A percentile compares a stretch with the other conserved stretches of the same genome.
Conservation (phyloP, 2,888 invertebrate genomes). For the Oxystoma pomonae region DNA sequence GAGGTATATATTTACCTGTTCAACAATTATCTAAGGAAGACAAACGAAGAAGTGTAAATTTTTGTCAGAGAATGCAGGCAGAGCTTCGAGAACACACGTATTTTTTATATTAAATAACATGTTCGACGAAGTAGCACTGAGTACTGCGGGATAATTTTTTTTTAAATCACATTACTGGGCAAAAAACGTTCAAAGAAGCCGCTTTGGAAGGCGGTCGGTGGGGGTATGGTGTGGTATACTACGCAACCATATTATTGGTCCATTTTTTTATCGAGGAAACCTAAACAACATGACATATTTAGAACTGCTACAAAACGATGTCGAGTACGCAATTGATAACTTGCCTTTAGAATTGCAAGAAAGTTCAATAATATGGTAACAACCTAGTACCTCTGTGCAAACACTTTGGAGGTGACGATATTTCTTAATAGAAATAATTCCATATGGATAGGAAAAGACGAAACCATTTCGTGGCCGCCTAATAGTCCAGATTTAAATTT, state of each 20-base stretch:
- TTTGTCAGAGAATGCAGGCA: too few species aligned
- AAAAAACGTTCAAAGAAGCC: neutral
- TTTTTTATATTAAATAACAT: too few species aligned
- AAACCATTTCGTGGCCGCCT: neutral
- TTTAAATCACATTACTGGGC: neutral
- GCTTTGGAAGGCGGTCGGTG: neutral
- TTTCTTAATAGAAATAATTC: neutral
- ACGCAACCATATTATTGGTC: neutral
- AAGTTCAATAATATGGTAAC: neutral
- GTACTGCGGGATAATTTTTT: too few species aligned
- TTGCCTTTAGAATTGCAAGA: neutral
- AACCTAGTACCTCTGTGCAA: too few species aligned
- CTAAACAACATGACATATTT: neutral
- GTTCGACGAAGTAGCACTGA: too few species aligned
- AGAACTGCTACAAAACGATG: neutral
- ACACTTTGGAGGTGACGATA: neutral
- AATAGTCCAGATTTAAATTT: neutral
- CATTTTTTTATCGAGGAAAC: neutral
- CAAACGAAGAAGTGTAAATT: too few species aligned
- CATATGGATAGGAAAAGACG: neutral
- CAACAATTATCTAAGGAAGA: too few species aligned
- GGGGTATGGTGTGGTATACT: neutral
- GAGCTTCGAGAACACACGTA: too few species aligned
- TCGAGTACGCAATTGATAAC: neutral
- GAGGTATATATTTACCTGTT: too few species aligned